Evolutionary conservation across 2,888 invertebrate species (phyloP).

Genomic region (Polylopha cassiicola): DNA sequence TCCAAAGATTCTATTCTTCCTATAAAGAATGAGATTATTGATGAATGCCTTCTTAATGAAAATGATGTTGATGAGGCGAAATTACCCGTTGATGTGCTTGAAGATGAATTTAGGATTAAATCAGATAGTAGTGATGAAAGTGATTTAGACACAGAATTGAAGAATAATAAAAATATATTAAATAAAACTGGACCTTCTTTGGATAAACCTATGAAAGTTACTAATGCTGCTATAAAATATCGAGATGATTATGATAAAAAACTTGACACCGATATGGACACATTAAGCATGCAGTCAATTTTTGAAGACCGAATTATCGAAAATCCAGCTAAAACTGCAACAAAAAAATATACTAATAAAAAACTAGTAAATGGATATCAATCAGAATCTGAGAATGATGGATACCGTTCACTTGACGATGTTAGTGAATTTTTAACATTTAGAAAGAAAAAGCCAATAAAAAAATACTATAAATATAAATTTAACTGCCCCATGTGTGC

Average conservation of each 20-base stretch:
- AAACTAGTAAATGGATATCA: slow-evolving; percentile 48
- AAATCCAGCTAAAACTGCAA: slow-evolving; percentile 37
- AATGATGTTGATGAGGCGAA: slow-evolving; percentile 42
- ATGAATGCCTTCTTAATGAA: slow-evolving; percentile 34
- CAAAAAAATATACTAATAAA: slow-evolving; percentile 40
- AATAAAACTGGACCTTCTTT: too few species aligned
- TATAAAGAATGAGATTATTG: too few species aligned
- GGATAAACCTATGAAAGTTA: too few species aligned
- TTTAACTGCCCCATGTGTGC: slow-evolving; percentile 55
- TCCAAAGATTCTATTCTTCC: slow-evolving; percentile 48
- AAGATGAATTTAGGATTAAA: slow-evolving; percentile 62
- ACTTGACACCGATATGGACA: not conserved
- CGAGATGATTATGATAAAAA: slow-evolving; percentile 9
- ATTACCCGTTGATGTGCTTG: slow-evolving; percentile 52
- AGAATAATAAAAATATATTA: slow-evolving; percentile 11
- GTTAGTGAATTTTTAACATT: slow-evolving; percentile 61
- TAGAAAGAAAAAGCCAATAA: slow-evolving; percentile 39
- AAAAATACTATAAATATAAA: slow-evolving; percentile 28
- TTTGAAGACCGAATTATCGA: too few species aligned
- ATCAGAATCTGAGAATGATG: slow-evolving; percentile 22
- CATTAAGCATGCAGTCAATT: slow-evolving; percentile 4
- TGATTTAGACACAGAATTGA: slow-evolving; percentile 25
- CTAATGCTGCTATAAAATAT: too few species aligned
- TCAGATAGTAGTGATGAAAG: slow-evolving; percentile 44
- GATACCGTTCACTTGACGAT: slow-evolving; percentile 32